Conservation (phyloP, 2,113 vertebrate species). For the Corvus cornix region DNA sequence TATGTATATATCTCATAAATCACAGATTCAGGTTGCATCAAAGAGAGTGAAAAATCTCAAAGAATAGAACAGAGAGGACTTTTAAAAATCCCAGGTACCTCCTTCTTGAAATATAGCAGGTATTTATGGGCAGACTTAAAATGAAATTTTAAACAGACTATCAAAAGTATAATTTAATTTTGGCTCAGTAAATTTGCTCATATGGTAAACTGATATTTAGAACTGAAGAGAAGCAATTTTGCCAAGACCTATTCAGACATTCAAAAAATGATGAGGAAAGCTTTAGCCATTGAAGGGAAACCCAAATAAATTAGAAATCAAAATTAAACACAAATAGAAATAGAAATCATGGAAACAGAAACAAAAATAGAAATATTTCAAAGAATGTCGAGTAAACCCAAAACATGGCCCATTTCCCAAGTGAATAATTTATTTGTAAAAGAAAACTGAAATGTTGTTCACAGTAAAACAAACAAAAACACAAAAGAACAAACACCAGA, state of each 20-base stretch:
- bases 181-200: not conserved
- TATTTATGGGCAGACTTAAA: not conserved
- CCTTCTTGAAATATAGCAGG: not conserved
- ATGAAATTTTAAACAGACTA: not conserved
- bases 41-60: not conserved
- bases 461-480: not conserved
- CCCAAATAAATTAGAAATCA: not conserved
- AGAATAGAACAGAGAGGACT: not conserved
- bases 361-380: not conserved
- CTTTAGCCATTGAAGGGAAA: not conserved
- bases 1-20: not conserved
- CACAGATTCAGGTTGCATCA: not conserved
- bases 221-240: not conserved
- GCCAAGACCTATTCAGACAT: not conserved
- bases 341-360: not conserved
- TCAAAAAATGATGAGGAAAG: not conserved
- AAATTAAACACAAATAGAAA: not conserved
- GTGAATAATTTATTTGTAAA: not conserved
- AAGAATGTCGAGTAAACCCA: not conserved
- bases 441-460: not conserved
- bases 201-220: not conserved
- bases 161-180: slow-evolving; percentile 4
- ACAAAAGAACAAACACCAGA: not conserved
- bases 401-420: not conserved
- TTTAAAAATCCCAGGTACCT: not conserved